Evolutionary conservation across 2,113 vertebrate species (phyloP).

Genomic region (Rhagologus leucostigma): DNA sequence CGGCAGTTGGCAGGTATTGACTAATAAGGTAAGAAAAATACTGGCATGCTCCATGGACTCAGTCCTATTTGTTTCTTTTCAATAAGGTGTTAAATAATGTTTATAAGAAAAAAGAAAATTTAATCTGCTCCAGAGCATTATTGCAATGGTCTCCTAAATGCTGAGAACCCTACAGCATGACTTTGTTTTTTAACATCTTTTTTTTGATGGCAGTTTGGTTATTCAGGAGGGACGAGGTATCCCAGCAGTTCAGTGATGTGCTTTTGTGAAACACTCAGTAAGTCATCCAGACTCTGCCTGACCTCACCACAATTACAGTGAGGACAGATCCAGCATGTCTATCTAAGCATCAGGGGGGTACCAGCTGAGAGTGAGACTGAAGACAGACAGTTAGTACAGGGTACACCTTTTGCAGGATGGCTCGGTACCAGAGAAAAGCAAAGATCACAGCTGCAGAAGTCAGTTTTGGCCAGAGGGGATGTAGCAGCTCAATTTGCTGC

Average conservation of each 20-base stretch:
- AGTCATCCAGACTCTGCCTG: background rate
- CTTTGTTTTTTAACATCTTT: background rate
- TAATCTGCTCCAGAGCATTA: background rate
- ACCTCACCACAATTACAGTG: background rate
- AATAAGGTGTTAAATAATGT: background rate
- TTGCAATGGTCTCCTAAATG: background rate
- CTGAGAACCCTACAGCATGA: background rate
- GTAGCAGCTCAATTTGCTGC: background rate
- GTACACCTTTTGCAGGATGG: background rate
- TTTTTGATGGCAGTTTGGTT: background rate
- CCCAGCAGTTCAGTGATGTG: background rate
- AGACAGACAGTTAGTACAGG: background rate
- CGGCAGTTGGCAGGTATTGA: background rate
- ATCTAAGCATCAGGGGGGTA: background rate
- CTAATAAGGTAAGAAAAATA: background rate
- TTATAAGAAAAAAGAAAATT: background rate
- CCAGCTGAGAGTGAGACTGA: background rate
- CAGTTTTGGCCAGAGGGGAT: background rate
- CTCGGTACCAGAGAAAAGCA: background rate
- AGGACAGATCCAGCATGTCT: background rate
- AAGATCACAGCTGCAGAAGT: background rate
- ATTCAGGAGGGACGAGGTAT: background rate
- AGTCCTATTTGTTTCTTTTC: background rate
- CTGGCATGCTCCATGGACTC: background rate
- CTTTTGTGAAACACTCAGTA: background rate